phyloP scores from a whole-genome alignment of 2,888 invertebrate genomes.

The Megaustenia siamemsis region DNA sequence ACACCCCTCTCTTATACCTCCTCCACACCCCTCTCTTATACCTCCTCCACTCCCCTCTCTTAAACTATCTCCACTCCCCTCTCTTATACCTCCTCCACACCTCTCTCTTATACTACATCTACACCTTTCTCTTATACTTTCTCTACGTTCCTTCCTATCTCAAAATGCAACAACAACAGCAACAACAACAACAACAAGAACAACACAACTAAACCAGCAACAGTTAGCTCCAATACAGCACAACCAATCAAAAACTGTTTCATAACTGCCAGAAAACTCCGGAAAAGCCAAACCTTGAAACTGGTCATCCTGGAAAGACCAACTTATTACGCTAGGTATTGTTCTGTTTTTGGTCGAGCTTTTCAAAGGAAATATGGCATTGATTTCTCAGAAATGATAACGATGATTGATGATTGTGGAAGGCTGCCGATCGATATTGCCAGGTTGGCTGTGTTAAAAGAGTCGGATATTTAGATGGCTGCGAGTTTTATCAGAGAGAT shows the following conservation, averaged over 20 bases:
- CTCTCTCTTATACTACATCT: too few species aligned
- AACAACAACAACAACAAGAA: too few species aligned
- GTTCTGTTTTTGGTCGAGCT: slow-evolving; percentile 18
- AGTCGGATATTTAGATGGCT: slow-evolving; percentile 12
- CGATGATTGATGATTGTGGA: slow-evolving; percentile 30
- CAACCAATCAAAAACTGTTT: too few species aligned
- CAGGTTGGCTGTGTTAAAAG: neutral
- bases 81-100: too few species aligned
- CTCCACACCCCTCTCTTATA: too few species aligned
- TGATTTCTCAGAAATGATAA: slow-evolving; percentile 40
- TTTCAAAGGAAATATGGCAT: slow-evolving; percentile 37
- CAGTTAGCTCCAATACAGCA: too few species aligned
- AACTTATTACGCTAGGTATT: slow-evolving; percentile 30
- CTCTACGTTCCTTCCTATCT: neutral
- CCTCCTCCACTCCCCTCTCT: too few species aligned
- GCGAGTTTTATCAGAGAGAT: neutral
- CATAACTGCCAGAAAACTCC: too few species aligned
- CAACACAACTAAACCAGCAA: too few species aligned
- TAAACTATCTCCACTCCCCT: too few species aligned
- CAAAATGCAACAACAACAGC: too few species aligned
- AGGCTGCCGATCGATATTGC: slow-evolving; percentile 16
- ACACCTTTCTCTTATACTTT: slow-evolving; percentile 7
- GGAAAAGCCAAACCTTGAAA: neutral
- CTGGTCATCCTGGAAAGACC: neutral
- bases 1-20: too few species aligned